Conservation (phyloP, 2,888 invertebrate species). For the Cremastobaeus sp. region DNA sequence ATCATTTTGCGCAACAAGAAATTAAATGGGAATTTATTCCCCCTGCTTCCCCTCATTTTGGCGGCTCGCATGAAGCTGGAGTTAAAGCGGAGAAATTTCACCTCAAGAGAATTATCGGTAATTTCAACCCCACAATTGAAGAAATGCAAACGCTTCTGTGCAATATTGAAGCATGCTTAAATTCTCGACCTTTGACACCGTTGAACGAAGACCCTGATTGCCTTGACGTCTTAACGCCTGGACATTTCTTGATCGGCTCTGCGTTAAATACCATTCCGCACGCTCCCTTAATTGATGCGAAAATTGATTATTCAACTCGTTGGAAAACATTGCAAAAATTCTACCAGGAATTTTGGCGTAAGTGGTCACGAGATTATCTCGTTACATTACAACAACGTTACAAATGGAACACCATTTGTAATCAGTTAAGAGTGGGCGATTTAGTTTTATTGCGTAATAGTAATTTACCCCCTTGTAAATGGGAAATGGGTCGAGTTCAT, state of each 20-base stretch:
- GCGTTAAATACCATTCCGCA: not conserved
- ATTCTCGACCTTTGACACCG: not conserved
- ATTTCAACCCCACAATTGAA: too few relatives aligned
- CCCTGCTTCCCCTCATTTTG: constrained; percentile 1
- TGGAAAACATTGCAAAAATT: not conserved
- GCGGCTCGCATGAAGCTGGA: not conserved
- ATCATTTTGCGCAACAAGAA: not conserved
- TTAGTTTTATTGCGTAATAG: too few relatives aligned
- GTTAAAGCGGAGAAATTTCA: not conserved
- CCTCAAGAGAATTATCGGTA: not conserved
- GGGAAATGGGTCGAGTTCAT: too few relatives aligned
- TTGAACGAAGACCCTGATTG: not conserved
- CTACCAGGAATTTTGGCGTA: not conserved
- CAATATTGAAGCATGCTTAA: not conserved
- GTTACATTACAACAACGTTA: not conserved
- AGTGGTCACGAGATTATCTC: not conserved
- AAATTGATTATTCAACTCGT: not conserved
- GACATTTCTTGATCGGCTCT: not conserved
- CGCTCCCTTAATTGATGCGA: not conserved
- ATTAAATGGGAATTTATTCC: not conserved
- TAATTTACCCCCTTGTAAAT: too few relatives aligned
- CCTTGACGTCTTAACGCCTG: not conserved
- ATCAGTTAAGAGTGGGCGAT: too few relatives aligned
- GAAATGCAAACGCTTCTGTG: not conserved
- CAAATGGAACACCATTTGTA: too few relatives aligned